Conservation (phyloP, 2,888 invertebrate genomes). For the Xiphydria camelus region DNA sequence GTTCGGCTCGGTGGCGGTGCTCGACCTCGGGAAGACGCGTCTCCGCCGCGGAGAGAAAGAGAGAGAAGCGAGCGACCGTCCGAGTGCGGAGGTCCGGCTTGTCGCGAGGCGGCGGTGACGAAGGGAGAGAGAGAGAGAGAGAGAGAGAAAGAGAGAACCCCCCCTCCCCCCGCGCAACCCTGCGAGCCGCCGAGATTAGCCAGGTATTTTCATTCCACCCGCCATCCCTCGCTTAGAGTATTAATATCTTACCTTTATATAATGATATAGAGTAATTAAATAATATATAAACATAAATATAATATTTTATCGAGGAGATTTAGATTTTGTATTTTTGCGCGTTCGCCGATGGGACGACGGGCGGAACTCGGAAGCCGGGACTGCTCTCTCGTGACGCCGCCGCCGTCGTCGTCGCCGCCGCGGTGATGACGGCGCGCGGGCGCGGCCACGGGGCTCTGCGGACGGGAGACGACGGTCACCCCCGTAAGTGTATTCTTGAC, state of each 20-base stretch:
- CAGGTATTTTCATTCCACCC: slow-evolving; percentile 39
- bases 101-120: no score
- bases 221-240: slow-evolving; percentile 53
- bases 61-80: not conserved
- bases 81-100: no score
- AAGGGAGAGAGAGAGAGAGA: slow-evolving; percentile 9
- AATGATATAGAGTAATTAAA: slow-evolving; percentile 48
- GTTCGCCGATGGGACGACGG: slow-evolving; percentile 44
- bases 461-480: slow-evolving; percentile 18
- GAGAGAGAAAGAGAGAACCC: slow-evolving; percentile 9
- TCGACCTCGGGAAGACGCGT: no score
- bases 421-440: no score
- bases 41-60: not conserved
- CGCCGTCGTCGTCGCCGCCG: no score
- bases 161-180: slow-evolving; percentile 19
- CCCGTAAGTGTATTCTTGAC: slow-evolving; percentile 43
- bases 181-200: not conserved
- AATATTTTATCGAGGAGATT: slow-evolving; percentile 53
- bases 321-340: slow-evolving; percentile 55
- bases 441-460: slow-evolving; percentile 10
- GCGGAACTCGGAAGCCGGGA: slow-evolving; percentile 20
- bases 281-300: slow-evolving; percentile 33
- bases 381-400: not conserved
- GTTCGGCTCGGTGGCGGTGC: no score
- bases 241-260: slow-evolving; percentile 51